Conservation (phyloP, 2,888 invertebrate species). For the Yponomeuta cagnagella region DNA sequence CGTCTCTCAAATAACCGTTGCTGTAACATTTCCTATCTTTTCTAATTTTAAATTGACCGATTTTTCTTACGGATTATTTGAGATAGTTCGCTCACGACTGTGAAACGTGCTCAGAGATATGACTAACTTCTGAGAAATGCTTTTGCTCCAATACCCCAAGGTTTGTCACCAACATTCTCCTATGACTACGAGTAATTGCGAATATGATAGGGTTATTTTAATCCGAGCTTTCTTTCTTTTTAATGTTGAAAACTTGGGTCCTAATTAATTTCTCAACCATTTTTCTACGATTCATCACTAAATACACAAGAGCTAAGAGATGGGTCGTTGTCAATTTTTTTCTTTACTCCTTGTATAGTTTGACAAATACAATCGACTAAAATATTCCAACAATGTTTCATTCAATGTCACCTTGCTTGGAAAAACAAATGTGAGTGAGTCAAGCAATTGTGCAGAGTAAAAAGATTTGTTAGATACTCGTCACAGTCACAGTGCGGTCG, state of each 20-base stretch:
- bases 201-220: background rate
- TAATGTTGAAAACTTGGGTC: background rate
- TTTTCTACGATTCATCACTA: no score
- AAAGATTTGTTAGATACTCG: no score
- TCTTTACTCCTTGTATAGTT: no score
- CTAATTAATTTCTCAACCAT: no score
- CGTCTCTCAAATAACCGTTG: background rate
- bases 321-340: no score
- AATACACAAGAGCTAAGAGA: no score
- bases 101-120: background rate
- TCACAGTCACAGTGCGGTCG: background rate
- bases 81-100: background rate
- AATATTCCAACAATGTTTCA: background rate
- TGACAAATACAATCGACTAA: background rate
- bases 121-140: background rate
- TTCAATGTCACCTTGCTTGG: background rate
- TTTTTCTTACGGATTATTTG: slow-evolving; percentile 4
- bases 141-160: background rate
- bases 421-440: background rate
- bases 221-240: background rate
- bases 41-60: slow-evolving; percentile 11
- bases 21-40: background rate
- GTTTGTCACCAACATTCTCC: no score
- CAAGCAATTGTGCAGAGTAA: background rate
- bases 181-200: background rate